Evolutionary conservation across 1,140 invertebrate genomes (phyloP).

Genomic region (Apis florea): DNA sequence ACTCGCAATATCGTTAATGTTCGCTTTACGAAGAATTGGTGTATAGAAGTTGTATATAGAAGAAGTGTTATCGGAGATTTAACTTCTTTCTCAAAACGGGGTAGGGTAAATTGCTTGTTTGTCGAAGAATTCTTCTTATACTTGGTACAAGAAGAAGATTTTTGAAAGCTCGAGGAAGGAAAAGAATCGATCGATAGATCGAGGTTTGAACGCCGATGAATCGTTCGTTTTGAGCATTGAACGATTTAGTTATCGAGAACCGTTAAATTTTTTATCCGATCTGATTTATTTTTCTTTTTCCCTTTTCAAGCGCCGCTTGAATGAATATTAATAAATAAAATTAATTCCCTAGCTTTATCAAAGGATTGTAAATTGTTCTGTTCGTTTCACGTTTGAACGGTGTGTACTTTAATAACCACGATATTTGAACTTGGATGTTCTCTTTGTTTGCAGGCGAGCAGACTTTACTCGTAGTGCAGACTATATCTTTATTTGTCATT

Average conservation of each 20-base stretch:
- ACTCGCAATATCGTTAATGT: background rate
- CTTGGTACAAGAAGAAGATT: background rate
- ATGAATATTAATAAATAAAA: background rate
- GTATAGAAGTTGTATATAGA: background rate
- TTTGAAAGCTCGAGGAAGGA: too few relatives aligned
- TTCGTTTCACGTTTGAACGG: background rate
- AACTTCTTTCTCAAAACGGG: background rate
- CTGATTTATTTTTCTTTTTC: too few relatives aligned
- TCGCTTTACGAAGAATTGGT: background rate
- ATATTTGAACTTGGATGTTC: background rate
- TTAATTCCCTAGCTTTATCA: background rate
- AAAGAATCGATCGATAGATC: too few relatives aligned
- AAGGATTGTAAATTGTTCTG: background rate
- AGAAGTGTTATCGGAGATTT: background rate
- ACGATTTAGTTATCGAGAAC: background rate
- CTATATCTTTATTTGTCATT: background rate
- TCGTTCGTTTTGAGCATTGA: background rate
- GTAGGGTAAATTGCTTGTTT: background rate
- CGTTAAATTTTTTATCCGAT: too few relatives aligned
- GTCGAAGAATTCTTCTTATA: background rate
- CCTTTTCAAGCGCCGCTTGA: too few relatives aligned
- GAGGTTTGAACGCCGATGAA: background rate
- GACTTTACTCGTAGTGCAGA: background rate
- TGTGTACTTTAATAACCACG: background rate
- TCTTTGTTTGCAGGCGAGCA: background rate